Evolutionary conservation across 2,797 vertebrate genomes (phyloP).

Genomic region (Oreochromis grahami): DNA sequence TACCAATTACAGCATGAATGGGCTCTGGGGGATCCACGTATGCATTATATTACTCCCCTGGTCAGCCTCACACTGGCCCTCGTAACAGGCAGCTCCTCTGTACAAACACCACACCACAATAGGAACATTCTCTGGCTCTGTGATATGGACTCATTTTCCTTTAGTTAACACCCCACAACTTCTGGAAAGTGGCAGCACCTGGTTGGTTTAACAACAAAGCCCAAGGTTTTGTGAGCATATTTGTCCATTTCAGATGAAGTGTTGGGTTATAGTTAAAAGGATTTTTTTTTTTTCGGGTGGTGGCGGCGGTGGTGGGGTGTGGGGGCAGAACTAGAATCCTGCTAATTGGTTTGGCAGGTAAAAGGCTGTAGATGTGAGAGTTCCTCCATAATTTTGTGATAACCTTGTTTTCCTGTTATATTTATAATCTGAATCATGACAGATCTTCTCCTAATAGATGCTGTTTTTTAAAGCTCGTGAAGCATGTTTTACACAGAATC

Average conservation of each 20-base stretch:
- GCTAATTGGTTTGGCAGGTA: neutral
- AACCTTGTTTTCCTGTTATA: neutral
- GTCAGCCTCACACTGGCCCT: slow-evolving; percentile 55
- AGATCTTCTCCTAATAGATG: neutral
- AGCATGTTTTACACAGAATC: neutral
- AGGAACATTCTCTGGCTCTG: slow-evolving; percentile 72
- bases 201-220: slow-evolving; percentile 38
- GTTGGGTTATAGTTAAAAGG: neutral
- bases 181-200: slow-evolving; percentile 67
- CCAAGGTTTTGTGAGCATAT: slow-evolving; percentile 26
- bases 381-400: neutral
- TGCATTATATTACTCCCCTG: slow-evolving; percentile 73
- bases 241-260: slow-evolving; percentile 9
- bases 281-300: neutral
- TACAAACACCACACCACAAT: slow-evolving; percentile 67
- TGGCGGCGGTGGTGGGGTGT: neutral
- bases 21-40: slow-evolving; percentile 69
- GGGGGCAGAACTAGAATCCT: neutral
- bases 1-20: slow-evolving; percentile 76
- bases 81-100: slow-evolving; percentile 58
- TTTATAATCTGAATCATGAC: neutral
- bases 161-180: slow-evolving; percentile 64
- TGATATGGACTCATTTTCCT: slow-evolving; percentile 66
- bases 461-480: neutral
- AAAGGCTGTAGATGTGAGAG: neutral